Percentiles rank a stretch among this genome's conserved stretches.
Conservation (phyloP, 1,140 invertebrate genomes). For the Trachelipus rathkii region DNA sequence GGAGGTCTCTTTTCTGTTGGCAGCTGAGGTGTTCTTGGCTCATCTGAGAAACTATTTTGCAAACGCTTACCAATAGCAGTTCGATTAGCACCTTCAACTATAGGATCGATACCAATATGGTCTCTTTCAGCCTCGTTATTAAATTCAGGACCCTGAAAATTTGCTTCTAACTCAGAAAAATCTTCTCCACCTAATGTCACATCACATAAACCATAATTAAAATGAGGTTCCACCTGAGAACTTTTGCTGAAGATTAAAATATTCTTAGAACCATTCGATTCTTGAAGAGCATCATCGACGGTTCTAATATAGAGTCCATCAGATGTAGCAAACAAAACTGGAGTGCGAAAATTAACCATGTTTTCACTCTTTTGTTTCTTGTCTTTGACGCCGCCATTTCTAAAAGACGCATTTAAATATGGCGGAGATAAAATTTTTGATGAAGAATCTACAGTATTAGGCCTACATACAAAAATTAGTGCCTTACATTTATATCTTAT, state of each 20-base stretch:
- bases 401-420: neutral
- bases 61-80: constrained; percentile 29
- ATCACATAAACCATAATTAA: constrained; percentile 36
- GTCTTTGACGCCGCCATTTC: neutral
- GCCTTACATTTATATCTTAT: constrained; percentile 31
- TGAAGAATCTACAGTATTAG: constrained; percentile 37
- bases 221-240: constrained; percentile 27
- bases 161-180: constrained; percentile 40
- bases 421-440: constrained; percentile 30
- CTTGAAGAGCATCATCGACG: constrained; percentile 32
- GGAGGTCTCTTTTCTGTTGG: neutral
- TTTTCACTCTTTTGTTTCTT: constrained; percentile 34
- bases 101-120: constrained; percentile 17
- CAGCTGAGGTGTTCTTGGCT: neutral
- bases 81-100: constrained; percentile 35
- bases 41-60: neutral
- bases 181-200: constrained; percentile 38
- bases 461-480: constrained; percentile 39
- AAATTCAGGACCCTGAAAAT: constrained; percentile 34
- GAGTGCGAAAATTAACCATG: constrained; percentile 35
- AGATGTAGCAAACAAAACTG: constrained; percentile 38
- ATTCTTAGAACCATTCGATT: constrained; percentile 29
- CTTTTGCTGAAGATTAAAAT: constrained; percentile 27
- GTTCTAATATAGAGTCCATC: constrained; percentile 42
- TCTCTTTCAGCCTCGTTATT: constrained; percentile 34